Base-by-base conservation (phyloP, 1,140 invertebrate genomes). In the Drosophila fuyamai region DNA sequence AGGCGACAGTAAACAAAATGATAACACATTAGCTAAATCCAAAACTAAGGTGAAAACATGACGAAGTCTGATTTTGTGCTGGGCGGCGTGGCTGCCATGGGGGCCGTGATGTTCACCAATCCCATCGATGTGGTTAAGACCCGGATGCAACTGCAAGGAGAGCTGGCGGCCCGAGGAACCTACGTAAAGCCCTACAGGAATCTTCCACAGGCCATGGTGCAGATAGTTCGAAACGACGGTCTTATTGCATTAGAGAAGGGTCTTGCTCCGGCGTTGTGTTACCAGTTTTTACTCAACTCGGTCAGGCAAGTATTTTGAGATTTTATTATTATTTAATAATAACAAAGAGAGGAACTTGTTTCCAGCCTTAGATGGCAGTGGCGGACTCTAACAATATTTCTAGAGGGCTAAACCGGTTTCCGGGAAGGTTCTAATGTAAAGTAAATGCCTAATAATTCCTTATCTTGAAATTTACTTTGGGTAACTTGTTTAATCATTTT, bases 131-230 rank as follows among this genome's bases (percentile, higher is more conserved):
- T 96, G 0, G 94, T 98, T 0, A 98, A 98, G 93, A 98, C 97
- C 5, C 94, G 97, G 10, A 95, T 98, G 79, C 97, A 98, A 91
- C 93, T 98, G 0, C 97, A 98, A 93, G 97, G 97, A 10, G 97
- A 98, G 90, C 90, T 98, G 10, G 94, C 95, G 66, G 94, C 95
- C 1, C 93, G 94, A 36, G 96, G 96, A n/a, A 91, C 92, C 13
- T 92, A 93, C 71, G 88, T 85, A 0, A 92, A 95, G 10, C 92
- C 93, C 32, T 96, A 96, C 70, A 93, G 93, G 35, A 96, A 96
- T 73, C 94, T 96, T 7, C 92, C 96, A 8, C 95, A 96, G 91
- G 96, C 95, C 0, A 84, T 94, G 14, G 93, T 94, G 36, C 93
- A 94, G 1, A 92, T 95, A 5, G 93, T 93, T 0, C 94, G 93